phyloP scores from a whole-genome alignment of 2,888 invertebrate species.

The Orchestes rusci region DNA sequence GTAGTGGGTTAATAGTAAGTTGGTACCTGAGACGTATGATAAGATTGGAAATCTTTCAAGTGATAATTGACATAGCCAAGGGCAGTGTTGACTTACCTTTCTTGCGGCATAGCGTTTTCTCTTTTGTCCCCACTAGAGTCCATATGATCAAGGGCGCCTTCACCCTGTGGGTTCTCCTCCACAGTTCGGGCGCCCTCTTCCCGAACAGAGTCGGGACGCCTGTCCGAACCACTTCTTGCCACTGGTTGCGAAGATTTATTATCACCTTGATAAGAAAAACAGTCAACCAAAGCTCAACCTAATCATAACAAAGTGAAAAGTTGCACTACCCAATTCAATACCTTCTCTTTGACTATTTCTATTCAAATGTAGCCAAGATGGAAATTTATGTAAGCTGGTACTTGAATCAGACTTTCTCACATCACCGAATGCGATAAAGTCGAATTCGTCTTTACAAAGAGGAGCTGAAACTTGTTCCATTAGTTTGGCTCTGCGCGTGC shows the following conservation, averaged over 20 bases:
- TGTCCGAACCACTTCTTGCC: slow-evolving; percentile 42
- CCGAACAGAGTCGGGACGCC: slow-evolving; percentile 41
- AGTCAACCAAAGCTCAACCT: no score
- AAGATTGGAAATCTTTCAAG: no score
- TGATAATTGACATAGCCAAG: no score
- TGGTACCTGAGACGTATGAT: no score
- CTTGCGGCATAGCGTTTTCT: slow-evolving; percentile 12
- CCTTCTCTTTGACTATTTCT: no score
- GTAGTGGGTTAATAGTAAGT: no score
- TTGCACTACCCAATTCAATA: slow-evolving; percentile 14
- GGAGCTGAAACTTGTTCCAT: slow-evolving; percentile 34
- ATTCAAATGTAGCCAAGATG: slow-evolving; percentile 30
- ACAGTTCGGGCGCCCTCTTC: slow-evolving; percentile 27
- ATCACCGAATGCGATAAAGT: slow-evolving; percentile 41
- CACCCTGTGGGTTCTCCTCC: slow-evolving; percentile 8
- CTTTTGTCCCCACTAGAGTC: slow-evolving; percentile 10
- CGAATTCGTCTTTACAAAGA: slow-evolving; percentile 40
- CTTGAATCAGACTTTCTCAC: slow-evolving; percentile 11
- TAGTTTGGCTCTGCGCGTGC: slow-evolving; percentile 38
- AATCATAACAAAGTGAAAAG: no score
- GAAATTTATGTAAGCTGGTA: slow-evolving; percentile 28
- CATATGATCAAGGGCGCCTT: slow-evolving; percentile 7
- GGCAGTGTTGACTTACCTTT: slow-evolving; percentile 18
- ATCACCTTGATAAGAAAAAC: slow-evolving; percentile 38
- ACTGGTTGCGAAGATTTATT: slow-evolving; percentile 42